Evolutionary conservation across 2,888 invertebrate genomes (phyloP).

Genomic region (Rhogogaster chlorosoma): DNA sequence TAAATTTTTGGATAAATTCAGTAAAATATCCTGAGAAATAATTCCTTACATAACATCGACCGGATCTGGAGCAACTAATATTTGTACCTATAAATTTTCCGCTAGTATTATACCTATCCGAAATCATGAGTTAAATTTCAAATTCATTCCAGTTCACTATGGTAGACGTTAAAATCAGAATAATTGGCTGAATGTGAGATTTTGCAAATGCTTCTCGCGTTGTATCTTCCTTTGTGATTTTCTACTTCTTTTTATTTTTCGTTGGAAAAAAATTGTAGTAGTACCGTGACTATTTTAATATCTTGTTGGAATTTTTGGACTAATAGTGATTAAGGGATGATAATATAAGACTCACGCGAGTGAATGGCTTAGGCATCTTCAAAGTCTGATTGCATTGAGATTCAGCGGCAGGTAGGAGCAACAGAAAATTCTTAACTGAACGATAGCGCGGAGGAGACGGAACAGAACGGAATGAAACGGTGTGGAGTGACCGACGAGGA

Average conservation of each 20-base stretch:
- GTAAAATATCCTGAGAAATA: not conserved
- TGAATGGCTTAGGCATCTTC: conserved; percentile 47
- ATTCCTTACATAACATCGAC: conserved; percentile 10
- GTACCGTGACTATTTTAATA: not conserved
- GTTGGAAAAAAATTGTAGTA: not conserved
- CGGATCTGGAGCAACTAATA: not conserved
- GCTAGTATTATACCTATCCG: not conserved
- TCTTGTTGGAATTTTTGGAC: not conserved
- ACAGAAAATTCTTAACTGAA: conserved; percentile 38
- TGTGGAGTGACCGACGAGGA: conserved; percentile 60
- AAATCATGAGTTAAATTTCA: not conserved
- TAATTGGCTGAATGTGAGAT: not conserved
- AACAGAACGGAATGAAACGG: conserved; percentile 61
- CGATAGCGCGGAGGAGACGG: conserved; percentile 41
- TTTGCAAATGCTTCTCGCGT: not conserved
- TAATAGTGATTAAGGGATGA: conserved; percentile 6
- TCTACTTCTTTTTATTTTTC: not conserved
- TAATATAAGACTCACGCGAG: conserved; percentile 42
- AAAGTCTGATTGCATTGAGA: conserved; percentile 43
- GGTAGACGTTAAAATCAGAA: not conserved
- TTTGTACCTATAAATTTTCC: not conserved
- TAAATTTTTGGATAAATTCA: not conserved
- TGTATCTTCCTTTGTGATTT: not conserved
- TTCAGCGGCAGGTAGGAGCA: conserved; percentile 42
- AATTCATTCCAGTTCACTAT: not conserved